Percentiles rank a stretch among this genome's conserved stretches.
Evolutionary conservation across 1,140 invertebrate species (phyloP).

Genomic region (Geopemphigus sp.): DNA sequence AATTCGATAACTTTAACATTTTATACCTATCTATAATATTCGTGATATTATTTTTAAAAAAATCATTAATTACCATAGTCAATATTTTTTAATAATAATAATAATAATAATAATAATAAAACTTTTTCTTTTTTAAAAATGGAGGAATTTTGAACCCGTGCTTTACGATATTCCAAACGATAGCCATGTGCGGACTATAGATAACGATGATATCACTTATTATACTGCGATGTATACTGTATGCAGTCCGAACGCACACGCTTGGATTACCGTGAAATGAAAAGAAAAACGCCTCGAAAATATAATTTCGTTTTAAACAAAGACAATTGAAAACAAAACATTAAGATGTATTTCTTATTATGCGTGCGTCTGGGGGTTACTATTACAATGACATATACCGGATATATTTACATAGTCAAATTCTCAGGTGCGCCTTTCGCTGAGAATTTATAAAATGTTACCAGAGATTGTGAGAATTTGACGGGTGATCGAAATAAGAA

Average conservation of each 20-base stretch:
- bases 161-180: constrained; percentile 41
- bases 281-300: constrained; percentile 37
- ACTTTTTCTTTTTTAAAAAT: constrained; percentile 23
- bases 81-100: constrained; percentile 23
- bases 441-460: neutral
- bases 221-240: too few relatives aligned
- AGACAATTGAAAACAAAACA: neutral
- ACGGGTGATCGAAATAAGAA: neutral
- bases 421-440: neutral
- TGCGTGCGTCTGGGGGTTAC: constrained; percentile 19
- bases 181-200: neutral
- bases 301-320: constrained; percentile 8
- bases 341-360: constrained; percentile 3
- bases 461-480: neutral
- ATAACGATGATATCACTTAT: too few relatives aligned
- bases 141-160: constrained; percentile 48
- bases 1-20: constrained; percentile 25
- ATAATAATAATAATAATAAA: constrained; percentile 33
- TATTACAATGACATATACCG: neutral
- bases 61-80: constrained; percentile 16
- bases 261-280: constrained; percentile 16
- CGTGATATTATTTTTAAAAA: constrained; percentile 19
- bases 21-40: constrained; percentile 10
- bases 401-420: constrained; percentile 16
- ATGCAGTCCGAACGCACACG: neutral